Conservation (phyloP, 2,113 vertebrate genomes). For the Rhagologus leucostigma region DNA sequence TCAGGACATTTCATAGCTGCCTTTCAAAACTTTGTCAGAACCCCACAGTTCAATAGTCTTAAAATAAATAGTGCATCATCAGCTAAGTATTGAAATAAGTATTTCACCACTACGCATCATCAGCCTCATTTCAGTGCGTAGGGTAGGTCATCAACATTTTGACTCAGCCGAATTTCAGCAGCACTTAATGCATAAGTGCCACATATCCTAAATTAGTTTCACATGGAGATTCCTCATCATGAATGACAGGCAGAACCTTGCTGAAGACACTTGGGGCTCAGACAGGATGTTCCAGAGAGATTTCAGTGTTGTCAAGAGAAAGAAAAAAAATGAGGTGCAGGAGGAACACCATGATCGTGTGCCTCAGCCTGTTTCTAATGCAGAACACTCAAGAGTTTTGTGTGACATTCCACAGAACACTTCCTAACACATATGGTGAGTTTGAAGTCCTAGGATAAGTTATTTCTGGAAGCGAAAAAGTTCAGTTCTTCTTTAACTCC, state of each 20-base stretch:
- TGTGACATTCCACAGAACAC: background rate
- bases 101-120: background rate
- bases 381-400: background rate
- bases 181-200: background rate
- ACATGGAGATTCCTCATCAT: background rate
- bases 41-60: background rate
- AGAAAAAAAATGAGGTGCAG: background rate
- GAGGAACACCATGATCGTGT: background rate
- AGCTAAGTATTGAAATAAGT: slow-evolving; percentile 47
- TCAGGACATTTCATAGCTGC: background rate
- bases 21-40: slow-evolving; percentile 36
- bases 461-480: background rate
- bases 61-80: slow-evolving; percentile 47
- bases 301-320: background rate
- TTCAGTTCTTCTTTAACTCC: background rate
- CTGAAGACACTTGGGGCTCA: background rate
- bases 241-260: background rate
- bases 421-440: background rate
- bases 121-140: background rate
- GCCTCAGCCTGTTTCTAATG: background rate
- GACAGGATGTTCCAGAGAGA: background rate
- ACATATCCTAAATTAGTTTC: background rate
- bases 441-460: background rate
- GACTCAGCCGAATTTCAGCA: background rate
- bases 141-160: slow-evolving; percentile 15